These are phyloP conservation scores for Alaudala cheleensis DNA, from an alignment of 2,113 vertebrate species.

Conservation along the genomic window DNA sequence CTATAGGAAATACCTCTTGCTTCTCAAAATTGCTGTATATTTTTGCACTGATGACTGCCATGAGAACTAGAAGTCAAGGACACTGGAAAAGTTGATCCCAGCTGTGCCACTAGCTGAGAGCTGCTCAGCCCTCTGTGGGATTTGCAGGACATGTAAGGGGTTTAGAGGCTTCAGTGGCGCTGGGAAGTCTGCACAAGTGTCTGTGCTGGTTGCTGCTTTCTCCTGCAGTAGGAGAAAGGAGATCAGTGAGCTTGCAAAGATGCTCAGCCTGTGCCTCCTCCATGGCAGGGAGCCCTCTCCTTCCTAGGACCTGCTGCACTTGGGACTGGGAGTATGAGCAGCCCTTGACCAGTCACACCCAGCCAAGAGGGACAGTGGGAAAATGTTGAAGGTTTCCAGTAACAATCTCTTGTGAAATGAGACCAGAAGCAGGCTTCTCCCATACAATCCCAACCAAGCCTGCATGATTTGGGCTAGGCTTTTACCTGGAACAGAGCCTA, in stretches of 20 bases:
- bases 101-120: not conserved
- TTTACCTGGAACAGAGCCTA: not conserved
- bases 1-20: not conserved
- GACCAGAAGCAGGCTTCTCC: not conserved
- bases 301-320: not conserved
- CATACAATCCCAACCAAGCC: not conserved
- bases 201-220: not conserved
- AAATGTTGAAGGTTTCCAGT: not conserved
- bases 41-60: not conserved
- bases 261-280: not conserved
- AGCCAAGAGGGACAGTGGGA: not conserved
- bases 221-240: not conserved
- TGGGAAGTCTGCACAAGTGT: not conserved
- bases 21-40: not conserved
- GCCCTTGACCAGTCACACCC: not conserved
- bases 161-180: not conserved
- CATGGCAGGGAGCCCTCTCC: not conserved
- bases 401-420: not conserved
- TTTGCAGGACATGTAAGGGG: rapidly evolving
- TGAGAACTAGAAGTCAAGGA: not conserved
- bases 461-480: rapidly evolving
- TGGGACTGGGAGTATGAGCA: not conserved
- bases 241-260: not conserved
- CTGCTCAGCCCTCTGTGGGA: not conserved
- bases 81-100: not conserved